Evolutionary conservation across 1,140 invertebrate species (phyloP), one percentile per base, ranked within the genome.

Genomic region (Temnothorax curvispinosus): DNA sequence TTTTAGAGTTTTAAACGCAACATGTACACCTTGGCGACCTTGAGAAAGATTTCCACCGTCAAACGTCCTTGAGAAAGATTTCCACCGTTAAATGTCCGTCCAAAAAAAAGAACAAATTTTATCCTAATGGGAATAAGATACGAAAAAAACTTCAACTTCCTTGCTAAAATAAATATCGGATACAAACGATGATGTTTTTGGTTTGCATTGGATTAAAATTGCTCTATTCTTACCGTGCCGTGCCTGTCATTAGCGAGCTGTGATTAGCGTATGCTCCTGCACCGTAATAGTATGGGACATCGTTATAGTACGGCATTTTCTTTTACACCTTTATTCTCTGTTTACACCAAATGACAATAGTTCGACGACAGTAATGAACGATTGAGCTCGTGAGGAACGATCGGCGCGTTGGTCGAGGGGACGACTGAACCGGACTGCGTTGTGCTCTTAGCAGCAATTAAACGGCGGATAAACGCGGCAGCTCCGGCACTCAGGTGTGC

Each of bases 241-340:
- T 91, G 69, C 94, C 93, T 75, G 94, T 95, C 94, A 95, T 95
- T 5, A 95, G 69, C 1, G 95, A 95, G 77, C 95, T 95, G 81
- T 95, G 95, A 76, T 93, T 95, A 64, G 94, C 88, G 71, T 94
- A 95, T 11, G 94, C 72, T 2, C 92, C 92, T 62, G 94, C 93
- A 75, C 93, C 94, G 85, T 93, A 94, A 78, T 94, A 95, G 6
- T 93, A 87, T 8, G 90, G 84, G 13, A 92, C 87, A 27, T 95
- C 94, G 35, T 93, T 91, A 89, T 95, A 94, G 69, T 94, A 94
- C 35, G 95, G 94, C 95, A 95, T 95, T 64, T 85, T 50, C 11
- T 47, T 69, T 72, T 78, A 27, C 6, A 54, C 67, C 60, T 0
- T 54, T 87, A 69, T 89, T 76, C 62, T 32, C 13, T n/a, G 8